Base-by-base conservation (phyloP, 2,113 vertebrate species). In the Perognathus longimembris region DNA sequence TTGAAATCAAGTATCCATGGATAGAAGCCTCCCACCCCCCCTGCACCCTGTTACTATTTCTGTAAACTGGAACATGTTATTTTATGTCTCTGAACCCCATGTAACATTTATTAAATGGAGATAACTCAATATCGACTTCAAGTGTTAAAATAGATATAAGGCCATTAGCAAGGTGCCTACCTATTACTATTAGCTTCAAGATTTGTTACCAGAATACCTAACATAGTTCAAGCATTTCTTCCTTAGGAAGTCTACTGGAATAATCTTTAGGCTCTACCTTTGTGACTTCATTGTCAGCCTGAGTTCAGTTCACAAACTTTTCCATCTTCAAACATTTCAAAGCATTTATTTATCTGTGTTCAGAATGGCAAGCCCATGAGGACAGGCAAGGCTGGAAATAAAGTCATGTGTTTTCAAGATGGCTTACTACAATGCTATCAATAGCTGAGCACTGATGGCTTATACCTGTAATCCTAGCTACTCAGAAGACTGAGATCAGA, bases 371-470 rank as follows among this genome's bases (percentile, higher is more conserved):
- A 88, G 34, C 12, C 36, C 24, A 69, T n/a, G 2, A 75, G 17
- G 40, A 77, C 21, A 92, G 22, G 89, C 38, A 81, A 10, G 50
- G 8, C 18, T 90, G 57, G 22, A 88, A 93, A 88, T 17, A 66
- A 94, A 89, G 64, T 61, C 59, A 57, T 30, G 4, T n/a, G n/a
- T 63, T 93, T 89, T 93, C 40, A 61, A 84, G 32, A 91, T 26
- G 9, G 6, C 50, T 90, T 87, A 75, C 57, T 36, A 74, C 15
- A 73, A 59, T 67, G 2, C 28, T 69, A 79, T 81, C n/a, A 40
- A 10, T n/a, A 69, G 26, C 18, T 59, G 17, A 76, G 24, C 14
- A 54, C 50, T 17, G 50, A 15, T 45, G 15, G 14, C 50, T 54
- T 15, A 54, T 0, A 54, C 50, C 50, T 54, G 50, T 54, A 54